These are phyloP conservation scores for Pipra filicauda DNA, from an alignment of 2,113 vertebrate genomes.

Conservation along the genomic window DNA sequence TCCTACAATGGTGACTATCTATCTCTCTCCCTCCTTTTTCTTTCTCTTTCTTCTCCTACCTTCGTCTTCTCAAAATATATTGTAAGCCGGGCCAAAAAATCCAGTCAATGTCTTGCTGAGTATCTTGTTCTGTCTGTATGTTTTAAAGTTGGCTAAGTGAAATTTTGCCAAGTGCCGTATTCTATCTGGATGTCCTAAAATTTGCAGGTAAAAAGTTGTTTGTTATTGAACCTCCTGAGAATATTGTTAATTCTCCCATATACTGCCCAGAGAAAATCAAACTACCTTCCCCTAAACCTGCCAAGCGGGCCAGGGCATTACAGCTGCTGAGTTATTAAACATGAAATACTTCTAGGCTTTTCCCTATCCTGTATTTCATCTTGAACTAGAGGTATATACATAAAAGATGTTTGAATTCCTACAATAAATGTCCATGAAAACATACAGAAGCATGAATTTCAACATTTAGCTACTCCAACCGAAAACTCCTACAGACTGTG, in stretches of 20 bases:
- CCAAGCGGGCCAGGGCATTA: too few species aligned
- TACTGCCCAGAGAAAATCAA: neutral
- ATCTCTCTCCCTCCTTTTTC: neutral
- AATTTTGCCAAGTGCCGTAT: neutral
- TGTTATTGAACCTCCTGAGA: neutral
- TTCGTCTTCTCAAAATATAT: neutral
- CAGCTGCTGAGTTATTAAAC: neutral
- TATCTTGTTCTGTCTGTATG: neutral
- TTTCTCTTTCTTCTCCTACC: neutral
- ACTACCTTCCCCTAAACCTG: neutral
- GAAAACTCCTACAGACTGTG: neutral
- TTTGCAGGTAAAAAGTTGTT: neutral
- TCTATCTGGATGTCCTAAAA: neutral
- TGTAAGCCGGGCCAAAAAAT: neutral
- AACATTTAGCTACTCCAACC: neutral
- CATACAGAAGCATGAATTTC: neutral
- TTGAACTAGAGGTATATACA: neutral
- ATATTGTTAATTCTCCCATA: neutral
- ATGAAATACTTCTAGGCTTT: neutral
- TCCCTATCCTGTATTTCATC: neutral
- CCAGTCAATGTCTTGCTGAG: neutral
- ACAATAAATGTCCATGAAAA: neutral
- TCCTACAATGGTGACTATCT: neutral
- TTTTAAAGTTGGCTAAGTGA: neutral
- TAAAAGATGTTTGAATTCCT: neutral